These are phyloP conservation scores for Pelvicachromis taeniatus DNA, from an alignment of 2,113 vertebrate species.

Conservation along the genomic window DNA sequence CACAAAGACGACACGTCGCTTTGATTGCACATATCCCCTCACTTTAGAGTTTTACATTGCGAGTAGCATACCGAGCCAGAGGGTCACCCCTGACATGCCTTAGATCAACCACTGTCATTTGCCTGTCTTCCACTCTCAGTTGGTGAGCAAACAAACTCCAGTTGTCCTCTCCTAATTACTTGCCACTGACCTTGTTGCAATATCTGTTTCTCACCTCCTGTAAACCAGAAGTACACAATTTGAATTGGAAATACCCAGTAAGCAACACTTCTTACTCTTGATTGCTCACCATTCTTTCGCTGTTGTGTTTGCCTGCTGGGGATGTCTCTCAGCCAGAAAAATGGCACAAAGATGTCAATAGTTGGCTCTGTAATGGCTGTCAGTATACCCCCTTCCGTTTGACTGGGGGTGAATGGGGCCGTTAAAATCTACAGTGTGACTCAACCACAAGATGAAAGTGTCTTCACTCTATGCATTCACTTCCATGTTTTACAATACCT, in stretches of 20 bases:
- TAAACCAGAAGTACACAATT: constrained; percentile 26
- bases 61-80: background rate
- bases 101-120: background rate
- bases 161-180: background rate
- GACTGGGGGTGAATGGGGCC: constrained; percentile 12
- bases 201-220: constrained; percentile 1
- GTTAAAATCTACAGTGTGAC: constrained; percentile 66
- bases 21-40: background rate
- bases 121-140: constrained; percentile 19
- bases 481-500: background rate
- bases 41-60: background rate
- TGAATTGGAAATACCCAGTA: constrained; percentile 49
- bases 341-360: constrained; percentile 60
- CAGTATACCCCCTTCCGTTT: constrained; percentile 29
- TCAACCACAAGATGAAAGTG: background rate
- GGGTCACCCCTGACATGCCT: background rate
- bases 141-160: background rate
- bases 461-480: background rate
- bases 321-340: constrained; percentile 50
- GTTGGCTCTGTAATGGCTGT: constrained; percentile 27
- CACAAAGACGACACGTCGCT: background rate
- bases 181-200: background rate
- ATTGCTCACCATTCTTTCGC: constrained; percentile 59
- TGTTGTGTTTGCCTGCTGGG: constrained; percentile 53
- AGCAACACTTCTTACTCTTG: constrained; percentile 15